These are phyloP conservation scores for Dynastes hyllus DNA, from an alignment of 2,888 invertebrate species.

Conservation along the genomic window DNA sequence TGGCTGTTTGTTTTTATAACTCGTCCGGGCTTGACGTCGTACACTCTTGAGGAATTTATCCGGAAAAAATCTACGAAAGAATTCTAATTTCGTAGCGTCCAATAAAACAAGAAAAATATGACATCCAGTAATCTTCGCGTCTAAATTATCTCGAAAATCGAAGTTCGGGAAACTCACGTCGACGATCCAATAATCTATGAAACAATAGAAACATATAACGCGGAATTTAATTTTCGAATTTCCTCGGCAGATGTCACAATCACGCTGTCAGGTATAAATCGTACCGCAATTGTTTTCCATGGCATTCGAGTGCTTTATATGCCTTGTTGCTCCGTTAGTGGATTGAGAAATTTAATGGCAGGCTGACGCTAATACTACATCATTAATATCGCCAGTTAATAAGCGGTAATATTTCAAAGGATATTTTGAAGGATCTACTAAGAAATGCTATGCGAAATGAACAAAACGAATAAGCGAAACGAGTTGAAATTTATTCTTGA, in stretches of 20 bases:
- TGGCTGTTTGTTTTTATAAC: background rate
- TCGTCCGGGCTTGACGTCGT: background rate
- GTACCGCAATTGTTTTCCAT: conserved; percentile 8
- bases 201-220: conserved; percentile 11
- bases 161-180: background rate
- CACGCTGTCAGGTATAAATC: conserved; percentile 19
- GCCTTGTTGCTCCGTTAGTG: conserved; percentile 1
- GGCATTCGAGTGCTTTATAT: background rate
- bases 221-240: conserved; percentile 36
- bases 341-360: background rate
- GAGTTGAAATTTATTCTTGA: too few relatives aligned
- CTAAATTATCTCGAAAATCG: background rate
- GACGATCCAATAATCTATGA: background rate
- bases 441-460: too few relatives aligned
- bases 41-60: background rate
- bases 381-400: conserved; percentile 8
- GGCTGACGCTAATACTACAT: conserved; percentile 6
- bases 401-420: background rate
- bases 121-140: background rate
- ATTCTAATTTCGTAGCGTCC: background rate
- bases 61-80: background rate
- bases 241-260: conserved; percentile 29
- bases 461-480: too few relatives aligned
- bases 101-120: background rate
- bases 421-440: background rate